Evolutionary conservation across 1,140 invertebrate genomes (phyloP), one percentile per base, ranked within the genome.

Genomic region (Apis laboriosa): DNA sequence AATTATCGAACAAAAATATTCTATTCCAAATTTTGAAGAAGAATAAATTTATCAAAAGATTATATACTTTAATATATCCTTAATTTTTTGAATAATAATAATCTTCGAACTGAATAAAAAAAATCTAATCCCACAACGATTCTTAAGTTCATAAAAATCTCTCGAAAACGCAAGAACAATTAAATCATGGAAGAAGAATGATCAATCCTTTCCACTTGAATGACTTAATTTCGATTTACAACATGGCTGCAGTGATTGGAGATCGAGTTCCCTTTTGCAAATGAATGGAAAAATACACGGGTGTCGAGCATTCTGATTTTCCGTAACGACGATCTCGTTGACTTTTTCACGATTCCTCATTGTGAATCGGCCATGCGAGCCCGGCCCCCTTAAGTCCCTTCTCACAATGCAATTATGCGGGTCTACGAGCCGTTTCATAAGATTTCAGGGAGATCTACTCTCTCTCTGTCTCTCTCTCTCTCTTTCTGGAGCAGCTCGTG

Each of bases 191-290:
- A 64, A 51, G 75, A 85, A 75, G n/a, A 63, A 9, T 19, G 51
- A 24, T 24, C 51, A 24, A 75, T n/a, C 72, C 90, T 90, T 90
- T 88, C 86, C 90, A 88, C 90, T 80, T 84, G 84, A 90, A 90
- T 89, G 88, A 90, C 58, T 79, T 84, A 90, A 89, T 90, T 89
- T 79, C 43, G 60, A 70, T 71, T 83, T 58, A 67, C 84, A 55
- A 77, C 77, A 80, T 75, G 78, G 17, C 21, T 61, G 64, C 34
- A 49, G 15, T 9, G 34, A 28, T n/a, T 43, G 53, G 70, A 56
- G 56, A 2, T 24, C 19, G 34, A 34, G 19, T 63, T 43, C 86
- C 86, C 9, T 72, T 89, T 89, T 78, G 88, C 86, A 88, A 89
- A 77, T 84, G 80, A 89, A 89, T 87, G 67, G 83, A 53, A 79